phyloP scores from a whole-genome alignment of 2,888 invertebrate genomes.

The Chrysina gloriosa region DNA sequence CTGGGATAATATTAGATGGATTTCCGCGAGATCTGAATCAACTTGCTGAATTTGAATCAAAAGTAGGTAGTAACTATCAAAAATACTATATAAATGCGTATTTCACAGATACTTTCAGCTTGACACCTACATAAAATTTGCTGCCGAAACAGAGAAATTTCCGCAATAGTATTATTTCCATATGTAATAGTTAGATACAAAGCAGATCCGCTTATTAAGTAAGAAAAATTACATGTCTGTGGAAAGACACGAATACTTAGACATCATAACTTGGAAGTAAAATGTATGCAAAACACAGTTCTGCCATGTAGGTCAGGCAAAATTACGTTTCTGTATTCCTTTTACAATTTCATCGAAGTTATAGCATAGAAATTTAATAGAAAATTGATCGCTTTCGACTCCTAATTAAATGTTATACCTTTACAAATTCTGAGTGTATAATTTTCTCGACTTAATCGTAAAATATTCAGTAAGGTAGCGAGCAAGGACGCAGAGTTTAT shows the following conservation, averaged over 20 bases:
- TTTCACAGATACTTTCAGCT: too few relatives aligned
- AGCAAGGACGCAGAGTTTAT: conserved; percentile 14
- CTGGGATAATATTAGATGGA: conserved; percentile 92
- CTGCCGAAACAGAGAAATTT: too few relatives aligned
- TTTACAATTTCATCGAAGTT: conserved; percentile 2
- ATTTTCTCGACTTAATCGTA: conserved; percentile 25
- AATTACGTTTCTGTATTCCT: neutral
- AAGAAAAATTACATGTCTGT: neutral
- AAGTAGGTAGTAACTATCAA: conserved; percentile 70
- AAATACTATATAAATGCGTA: too few relatives aligned
- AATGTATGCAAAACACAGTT: neutral
- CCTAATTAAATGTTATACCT: conserved; percentile 41
- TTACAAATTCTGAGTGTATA: conserved; percentile 39
- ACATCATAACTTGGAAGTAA: neutral
- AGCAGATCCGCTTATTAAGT: neutral
- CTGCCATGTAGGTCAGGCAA: neutral
- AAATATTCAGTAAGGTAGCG: conserved; percentile 20
- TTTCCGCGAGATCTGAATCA: conserved; percentile 93
- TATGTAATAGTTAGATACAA: too few relatives aligned
- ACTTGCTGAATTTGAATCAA: conserved; percentile 87
- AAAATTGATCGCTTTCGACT: conserved; percentile 32
- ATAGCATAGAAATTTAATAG: conserved; percentile 37
- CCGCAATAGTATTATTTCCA: too few relatives aligned
- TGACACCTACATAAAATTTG: too few relatives aligned
- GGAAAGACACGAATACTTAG: neutral